Base-by-base conservation (phyloP, 2,113 vertebrate species). In the Takifugu flavidus region DNA sequence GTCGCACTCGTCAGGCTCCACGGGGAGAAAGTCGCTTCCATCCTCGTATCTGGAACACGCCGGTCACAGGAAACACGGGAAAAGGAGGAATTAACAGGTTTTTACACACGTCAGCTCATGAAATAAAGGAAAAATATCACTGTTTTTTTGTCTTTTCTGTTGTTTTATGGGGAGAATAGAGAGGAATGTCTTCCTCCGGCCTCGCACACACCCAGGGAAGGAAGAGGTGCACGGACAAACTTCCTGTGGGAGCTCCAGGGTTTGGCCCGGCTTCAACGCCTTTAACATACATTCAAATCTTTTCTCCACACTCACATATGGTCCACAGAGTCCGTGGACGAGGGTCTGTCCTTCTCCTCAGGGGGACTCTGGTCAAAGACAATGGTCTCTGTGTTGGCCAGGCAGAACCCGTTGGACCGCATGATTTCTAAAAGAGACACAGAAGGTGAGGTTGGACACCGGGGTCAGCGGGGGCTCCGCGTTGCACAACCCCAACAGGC, bases 371-470 rank as follows among this genome's bases (percentile, higher is more conserved):
- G 91, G 82, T 99, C 96, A 56, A 98, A 96, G 2, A 99, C 93
- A 15, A 98, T 98, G 0, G 96, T 99, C 85, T 98, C 96, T 0
- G 96, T 99, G 66, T 99, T 99, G 46, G 96, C 96, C 83, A 99
- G 89, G 86, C 95, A 99, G 82, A 99, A 99, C 29, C 96, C 96
- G 53, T 99, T 99, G 5, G 96, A 98, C 55, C 94, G 80, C 96
- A 98, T 99, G 86, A 99, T 98, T 91, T 98, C 96, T 98, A 82
- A 59, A 59, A 71, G 74, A 49, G 59, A 47, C 12, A 59, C 49
- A 70, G 29, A 75, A 63, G 13, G 5, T 20, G 57, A 15, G 1
- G 0, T 56, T 25, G 28, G 2, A 49, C 56, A 12, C 58, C 6
- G 29, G 15, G 13, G 29, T 59, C 42, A 58, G 13, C 15, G 28